Evolutionary conservation across 2,113 vertebrate genomes (phyloP).

Genomic region (Alethe diademata): DNA sequence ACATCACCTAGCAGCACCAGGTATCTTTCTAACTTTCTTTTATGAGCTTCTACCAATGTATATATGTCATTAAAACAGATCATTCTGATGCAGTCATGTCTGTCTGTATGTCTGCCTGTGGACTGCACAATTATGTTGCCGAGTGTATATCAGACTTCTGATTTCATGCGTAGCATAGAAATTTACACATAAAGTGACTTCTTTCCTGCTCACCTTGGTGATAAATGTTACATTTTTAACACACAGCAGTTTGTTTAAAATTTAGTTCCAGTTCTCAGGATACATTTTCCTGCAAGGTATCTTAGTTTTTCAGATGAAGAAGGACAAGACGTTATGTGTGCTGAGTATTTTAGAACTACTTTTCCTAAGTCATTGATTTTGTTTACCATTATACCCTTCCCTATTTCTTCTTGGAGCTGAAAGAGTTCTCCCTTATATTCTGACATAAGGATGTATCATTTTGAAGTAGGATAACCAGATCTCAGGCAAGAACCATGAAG

Average conservation of each 20-base stretch:
- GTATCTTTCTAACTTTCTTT: slow-evolving; percentile 52
- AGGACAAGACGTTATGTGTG: not conserved
- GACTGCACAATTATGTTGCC: slow-evolving; percentile 1
- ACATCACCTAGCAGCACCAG: slow-evolving; percentile 49
- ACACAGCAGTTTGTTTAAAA: slow-evolving; percentile 53
- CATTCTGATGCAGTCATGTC: slow-evolving; percentile 19
- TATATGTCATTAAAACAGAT: slow-evolving; percentile 42
- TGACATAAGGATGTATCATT: not conserved
- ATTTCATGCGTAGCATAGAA: slow-evolving; percentile 46
- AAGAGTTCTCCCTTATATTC: not conserved
- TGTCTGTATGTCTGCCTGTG: not conserved
- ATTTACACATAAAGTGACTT: slow-evolving; percentile 68
- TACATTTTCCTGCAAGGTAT: slow-evolving; percentile 35
- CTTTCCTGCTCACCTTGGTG: not conserved
- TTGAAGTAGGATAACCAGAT: not conserved
- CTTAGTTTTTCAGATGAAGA: slow-evolving; percentile 19
- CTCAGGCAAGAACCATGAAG: not conserved
- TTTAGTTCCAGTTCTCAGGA: slow-evolving; percentile 32
- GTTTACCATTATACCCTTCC: not conserved
- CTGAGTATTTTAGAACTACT: slow-evolving; percentile 23
- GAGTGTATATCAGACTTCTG: slow-evolving; percentile 19
- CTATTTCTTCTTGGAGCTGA: not conserved
- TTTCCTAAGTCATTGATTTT: slow-evolving; percentile 14
- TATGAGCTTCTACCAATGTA: slow-evolving; percentile 39
- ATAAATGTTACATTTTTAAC: slow-evolving; percentile 51